Base-by-base conservation (phyloP, 2,797 vertebrate species). In the Pelobates cultripes region DNA sequence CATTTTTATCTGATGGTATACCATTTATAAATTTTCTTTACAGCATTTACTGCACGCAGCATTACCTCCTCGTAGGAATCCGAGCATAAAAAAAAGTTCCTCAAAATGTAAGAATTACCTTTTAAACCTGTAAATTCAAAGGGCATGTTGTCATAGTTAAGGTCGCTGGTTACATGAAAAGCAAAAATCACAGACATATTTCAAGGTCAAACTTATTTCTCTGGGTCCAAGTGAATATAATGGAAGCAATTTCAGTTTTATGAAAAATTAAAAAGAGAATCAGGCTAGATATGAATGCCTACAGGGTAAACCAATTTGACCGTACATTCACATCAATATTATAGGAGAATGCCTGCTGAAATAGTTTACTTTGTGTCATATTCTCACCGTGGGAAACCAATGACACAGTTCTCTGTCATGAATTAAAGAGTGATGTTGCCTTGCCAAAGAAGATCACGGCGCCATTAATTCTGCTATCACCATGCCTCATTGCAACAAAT, bases 401-500 rank as follows among this genome's bases (percentile, higher is more conserved):
- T 77, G 64, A 53, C 75, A 77, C 64, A 55, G 45, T 69, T 77
- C 47, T 53, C 63, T 68, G 45, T 55, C 45, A 41, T 69, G 75
- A 75, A 77, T 77, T 77, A 69, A 77, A 77, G 64, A 68, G 45
- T n/a, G 74, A 76, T 76, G 63, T 51, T 57, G 28, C 47, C 12
- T 40, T n/a, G 40, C 75, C 64, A 69, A 9, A 7, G 45, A 15
- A 44, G 51, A 77, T 68, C 45, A 55, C n/a, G 64, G 75, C 75
- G 69, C 47, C 28, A 75, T 75, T 75, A 75, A 63, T 64, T 61
- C 57, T 63, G 51, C 66, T 68, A 69, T 69, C 75, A 51, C 51
- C 45, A 15, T 0, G 45, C 40, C 14, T 53, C 45, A 77, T 77
- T 68, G 45, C 63, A 77, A 69, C 66, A 69, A 76, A 76, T 66